Evolutionary conservation across 2,888 invertebrate species (phyloP), one percentile per base, ranked within the genome.

Genomic region (Nebria salina): DNA sequence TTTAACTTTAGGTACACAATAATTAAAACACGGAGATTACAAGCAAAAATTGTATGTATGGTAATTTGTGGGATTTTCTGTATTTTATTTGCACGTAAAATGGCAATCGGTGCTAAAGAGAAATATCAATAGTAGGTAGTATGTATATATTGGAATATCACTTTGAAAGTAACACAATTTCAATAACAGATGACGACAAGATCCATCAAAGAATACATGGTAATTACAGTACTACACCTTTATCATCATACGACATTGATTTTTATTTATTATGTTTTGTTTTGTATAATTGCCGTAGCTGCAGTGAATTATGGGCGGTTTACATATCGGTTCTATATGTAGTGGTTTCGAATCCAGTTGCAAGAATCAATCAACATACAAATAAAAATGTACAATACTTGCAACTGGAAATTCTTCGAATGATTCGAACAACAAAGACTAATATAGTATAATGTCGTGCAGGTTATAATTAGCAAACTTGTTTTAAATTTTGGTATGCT

Each of bases 1-100:
- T 82, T 82, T 82, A 76, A 81, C 81, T 76, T 76, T 76, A 81
- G 76, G 76, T 81, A 81, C 81, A 81, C 76, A 73, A 54, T 54
- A 54, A 76, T 75, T n/a, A 76, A 43, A 81, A 81, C 81, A 81
- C 81, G 76, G 81, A 81, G 76, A 76, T 81, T 81, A 81, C 76
- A 81, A 81, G 81, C 81, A 81, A 81, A 75, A 64, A 66, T 66
- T 20, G 66, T 70, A 68, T 77, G 54, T 20, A 54, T 80, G 75
- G 54, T 70, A 75, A 15, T 80, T 75, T 41, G 70, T 80, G 80
- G 73, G 72, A 75, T 65, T 65, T 54, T 54, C 54, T 75, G 41
- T 70, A 75, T 78, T 54, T 54, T 7, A 54, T 54, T 54, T 73
- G 76, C 76, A 76, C 76, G 70, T 34, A 72, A 66, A 76, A 76